phyloP scores from a whole-genome alignment of 2,797 vertebrate genomes.

The Parauchenoglanis ngamensis region DNA sequence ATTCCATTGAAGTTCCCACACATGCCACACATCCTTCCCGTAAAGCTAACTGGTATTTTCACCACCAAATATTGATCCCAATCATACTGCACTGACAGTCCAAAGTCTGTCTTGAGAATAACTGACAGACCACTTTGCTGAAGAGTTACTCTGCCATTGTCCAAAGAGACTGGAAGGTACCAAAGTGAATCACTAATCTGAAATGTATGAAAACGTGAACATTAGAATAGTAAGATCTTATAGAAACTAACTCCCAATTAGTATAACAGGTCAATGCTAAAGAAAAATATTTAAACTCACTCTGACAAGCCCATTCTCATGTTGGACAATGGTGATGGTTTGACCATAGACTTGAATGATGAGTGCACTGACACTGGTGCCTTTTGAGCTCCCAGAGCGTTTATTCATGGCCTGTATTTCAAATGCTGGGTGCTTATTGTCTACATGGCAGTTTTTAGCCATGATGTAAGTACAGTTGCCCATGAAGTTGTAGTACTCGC shows the following conservation, averaged over 20 bases:
- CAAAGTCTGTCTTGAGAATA: constrained; percentile 69
- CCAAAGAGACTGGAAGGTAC: constrained; percentile 68
- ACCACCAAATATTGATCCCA: constrained; percentile 69
- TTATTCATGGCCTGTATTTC: constrained; percentile 60
- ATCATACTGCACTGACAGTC: constrained; percentile 72
- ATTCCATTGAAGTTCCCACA: constrained; percentile 77
- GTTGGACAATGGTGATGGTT: constrained; percentile 60
- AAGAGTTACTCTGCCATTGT: constrained; percentile 59
- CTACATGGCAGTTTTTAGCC: constrained; percentile 65
- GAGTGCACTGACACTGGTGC: constrained; percentile 66
- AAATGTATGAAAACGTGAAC: constrained; percentile 45
- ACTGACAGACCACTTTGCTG: constrained; percentile 61
- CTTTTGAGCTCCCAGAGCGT: constrained; percentile 35
- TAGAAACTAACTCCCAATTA: neutral
- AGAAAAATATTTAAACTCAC: constrained; percentile 63
- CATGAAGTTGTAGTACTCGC: constrained; percentile 73
- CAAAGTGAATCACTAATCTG: constrained; percentile 31
- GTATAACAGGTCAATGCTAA: neutral
- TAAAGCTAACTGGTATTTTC: constrained; percentile 64
- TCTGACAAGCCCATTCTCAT: constrained; percentile 66
- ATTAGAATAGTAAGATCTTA: constrained; percentile 3
- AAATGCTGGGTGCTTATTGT: constrained; percentile 53
- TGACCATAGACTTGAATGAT: constrained; percentile 66
- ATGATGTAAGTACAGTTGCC: constrained; percentile 81
- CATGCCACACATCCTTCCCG: constrained; percentile 70